A percentile compares a stretch with the other conserved stretches of the same genome.
phyloP scores from a whole-genome alignment of 2,888 invertebrate species.

The Blomia tropicalis region DNA sequence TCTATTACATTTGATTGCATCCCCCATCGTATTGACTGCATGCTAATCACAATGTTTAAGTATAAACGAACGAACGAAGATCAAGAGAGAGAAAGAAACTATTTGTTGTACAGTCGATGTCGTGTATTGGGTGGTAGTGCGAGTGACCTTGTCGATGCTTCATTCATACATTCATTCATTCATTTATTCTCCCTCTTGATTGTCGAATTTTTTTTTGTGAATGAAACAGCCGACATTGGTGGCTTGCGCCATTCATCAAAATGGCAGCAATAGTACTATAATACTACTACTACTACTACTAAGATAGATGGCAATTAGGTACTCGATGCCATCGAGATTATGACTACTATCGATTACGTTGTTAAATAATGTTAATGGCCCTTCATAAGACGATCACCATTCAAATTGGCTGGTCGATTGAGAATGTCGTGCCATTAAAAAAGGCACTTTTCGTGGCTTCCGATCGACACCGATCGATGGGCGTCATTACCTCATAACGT shows the following conservation, averaged over 20 bases:
- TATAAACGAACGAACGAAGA: too few relatives aligned
- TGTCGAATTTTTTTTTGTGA: background rate
- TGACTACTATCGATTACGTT: constrained; percentile 10
- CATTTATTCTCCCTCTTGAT: too few relatives aligned
- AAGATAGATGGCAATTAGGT: too few relatives aligned
- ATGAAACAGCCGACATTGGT: constrained; percentile 1
- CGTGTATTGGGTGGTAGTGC: too few relatives aligned
- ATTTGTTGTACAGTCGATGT: background rate
- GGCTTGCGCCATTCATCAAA: constrained; percentile 13
- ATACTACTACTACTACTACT: background rate
- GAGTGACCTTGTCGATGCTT: background rate
- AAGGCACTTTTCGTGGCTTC: background rate
- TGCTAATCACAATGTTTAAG: constrained; percentile 10
- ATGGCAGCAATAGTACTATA: constrained; percentile 3
- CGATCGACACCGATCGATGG: background rate
- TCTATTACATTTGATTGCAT: too few relatives aligned
- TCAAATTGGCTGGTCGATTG: background rate
- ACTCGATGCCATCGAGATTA: background rate
- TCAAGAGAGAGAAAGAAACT: background rate
- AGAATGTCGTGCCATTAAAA: background rate
- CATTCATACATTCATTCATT: too few relatives aligned
- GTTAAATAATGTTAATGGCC: background rate
- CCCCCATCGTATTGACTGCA: background rate
- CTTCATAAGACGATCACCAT: background rate
- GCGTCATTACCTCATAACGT: too few relatives aligned